Base-by-base conservation (phyloP, 2,113 vertebrate genomes). In the Numida meleagris region DNA sequence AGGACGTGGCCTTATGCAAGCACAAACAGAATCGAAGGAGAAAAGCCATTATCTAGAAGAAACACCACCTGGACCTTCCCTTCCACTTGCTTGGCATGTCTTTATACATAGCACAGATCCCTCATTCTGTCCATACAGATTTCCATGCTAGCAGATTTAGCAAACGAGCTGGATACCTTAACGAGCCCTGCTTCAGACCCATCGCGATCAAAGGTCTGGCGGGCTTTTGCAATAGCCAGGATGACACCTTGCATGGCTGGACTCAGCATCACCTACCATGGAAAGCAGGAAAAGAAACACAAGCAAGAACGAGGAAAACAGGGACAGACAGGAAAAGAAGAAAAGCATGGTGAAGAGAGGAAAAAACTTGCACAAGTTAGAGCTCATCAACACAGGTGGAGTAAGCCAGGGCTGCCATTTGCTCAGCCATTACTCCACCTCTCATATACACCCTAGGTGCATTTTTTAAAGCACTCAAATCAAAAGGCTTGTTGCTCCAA, bases 241-340 rank as follows among this genome's bases (percentile, higher is more conserved):
- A 99, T 99, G 96, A 99, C 98, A 21, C 99, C 99, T 97, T 99
- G 99, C 99, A 99, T 99, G 80, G 99, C 99, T 70, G 99, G 99
- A 71, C 98, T 99, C 95, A 99, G 98, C 99, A 99, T 99, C 98
- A 99, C 98, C 99, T 99, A 85, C 97, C 98, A 97, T 61, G 6
- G 6, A 63, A 77, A 95, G 77, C 94, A 86, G 88, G 96, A 88
- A 86, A 95, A 97, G 25, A 92, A 66, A 95, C 79, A 95, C 53
- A 96, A 42, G 96, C 59, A 88, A 76, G 59, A 87, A 80, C 88
- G 42, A 82, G 96, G 91, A 85, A 58, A 92, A 90, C 5, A n/a
- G 68, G 31, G 51, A 93, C 53, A 4, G 78, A 88, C 62, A 83
- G 78, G 50, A 76, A 81, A 25, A 94, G 73, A 93, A 88, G 58